Percentiles rank a stretch among this genome's conserved stretches.
Conservation (phyloP, 2,113 vertebrate species). For the Caranx melampygus region DNA sequence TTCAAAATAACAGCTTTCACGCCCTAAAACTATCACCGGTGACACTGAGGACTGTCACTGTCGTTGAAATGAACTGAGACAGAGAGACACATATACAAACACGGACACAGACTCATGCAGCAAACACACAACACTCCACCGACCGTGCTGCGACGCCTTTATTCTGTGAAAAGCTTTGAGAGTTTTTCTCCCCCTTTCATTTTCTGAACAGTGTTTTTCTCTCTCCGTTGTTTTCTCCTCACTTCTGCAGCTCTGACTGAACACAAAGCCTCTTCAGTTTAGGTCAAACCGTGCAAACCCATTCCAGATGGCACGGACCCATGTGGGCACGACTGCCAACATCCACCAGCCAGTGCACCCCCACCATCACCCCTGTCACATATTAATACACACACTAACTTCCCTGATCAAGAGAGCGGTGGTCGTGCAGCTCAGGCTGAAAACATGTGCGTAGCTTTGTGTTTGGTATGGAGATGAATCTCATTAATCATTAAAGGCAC, state of each 20-base stretch:
- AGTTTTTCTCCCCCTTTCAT: neutral
- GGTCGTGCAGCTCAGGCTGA: neutral
- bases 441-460: conserved; percentile 27
- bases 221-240: conserved; percentile 38
- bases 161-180: neutral
- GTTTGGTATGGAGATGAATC: conserved; percentile 22
- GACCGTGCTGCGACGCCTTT: neutral
- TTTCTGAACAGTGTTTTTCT: conserved; percentile 29
- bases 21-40: neutral
- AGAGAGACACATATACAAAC: no score
- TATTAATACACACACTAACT: neutral
- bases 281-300: conserved; percentile 38
- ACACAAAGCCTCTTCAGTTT: conserved; percentile 69
- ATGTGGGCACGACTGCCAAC: conserved; percentile 63
- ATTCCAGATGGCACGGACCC: conserved; percentile 69
- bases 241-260: conserved; percentile 5
- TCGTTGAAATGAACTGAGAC: no score
- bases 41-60: neutral
- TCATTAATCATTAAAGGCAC: conserved; percentile 48
- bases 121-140: neutral
- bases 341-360: conserved; percentile 21
- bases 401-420: conserved; percentile 23
- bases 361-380: neutral
- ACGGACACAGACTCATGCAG: neutral
- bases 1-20: neutral